Base-by-base conservation (phyloP, 2,797 vertebrate genomes). In the Luscinia megarhynchos region DNA sequence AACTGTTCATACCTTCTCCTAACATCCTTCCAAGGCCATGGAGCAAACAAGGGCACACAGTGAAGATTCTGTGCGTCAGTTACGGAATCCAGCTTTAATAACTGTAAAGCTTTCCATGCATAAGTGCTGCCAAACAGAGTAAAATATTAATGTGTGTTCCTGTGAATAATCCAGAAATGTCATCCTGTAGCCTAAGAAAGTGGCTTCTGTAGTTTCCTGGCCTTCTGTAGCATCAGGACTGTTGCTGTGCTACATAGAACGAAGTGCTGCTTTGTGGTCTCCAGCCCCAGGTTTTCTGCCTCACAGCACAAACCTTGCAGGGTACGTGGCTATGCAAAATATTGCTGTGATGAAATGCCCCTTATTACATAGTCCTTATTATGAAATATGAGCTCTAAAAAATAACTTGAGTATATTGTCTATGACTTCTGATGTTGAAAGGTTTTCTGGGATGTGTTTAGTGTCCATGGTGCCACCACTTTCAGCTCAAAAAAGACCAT, bases 161-260 rank as follows among this genome's bases (percentile, higher is more conserved):
- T 89, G 36, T 92, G 89, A 93, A 81, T 83, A 89, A 89, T 95
- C 86, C 75, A 87, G 78, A 95, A 92, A 78, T 64, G 75, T 87
- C 64, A 93, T 91, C 59, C 61, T 75, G 62, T 53, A 80, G 85
- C 64, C 57, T 54, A 69, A 87, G 90, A 90, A 93, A 87, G 53
- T 43, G 32, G 15, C 15, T 93, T 89, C 36, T 95, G 45, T 85
- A 51, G 34, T 57, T 90, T 89, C 64, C 78, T 72, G 86, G 38
- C 72, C 43, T 75, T 89, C 43, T 81, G n/a, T 34, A 74, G 3
- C n/a, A 62, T 45, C 7, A 40, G 48, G 92, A 57, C 24, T 70
- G 67, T 46, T 61, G 50, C 30, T 82, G 20, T 66, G 34, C 36
- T 83, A 12, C 36, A 43, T 15, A 72, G 84, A 90, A 51, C 1